Evolutionary conservation across 2,113 vertebrate species (phyloP).

Genomic region (cattle (Bos taurus)): ARS-UCD2.0 NC_037335.1:75271001-75271500

Average conservation of each 20-base stretch:
- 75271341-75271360: neutral
- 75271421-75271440: neutral
- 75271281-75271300: neutral
- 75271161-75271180: neutral
- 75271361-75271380: neutral
- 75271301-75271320: neutral
- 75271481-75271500: neutral
- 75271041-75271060: neutral
- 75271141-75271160: neutral
- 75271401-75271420: neutral
- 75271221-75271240: neutral
- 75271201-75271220: neutral
- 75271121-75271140: neutral
- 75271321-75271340: neutral
- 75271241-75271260: neutral
- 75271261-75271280: neutral
- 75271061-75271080: neutral
- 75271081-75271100: neutral
- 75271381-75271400: neutral
- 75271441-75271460: neutral
- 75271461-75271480: conserved; percentile 13
- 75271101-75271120: neutral
- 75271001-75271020: neutral
- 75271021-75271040: neutral
- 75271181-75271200: neutral